Evolutionary conservation across 1,140 invertebrate genomes (phyloP).

Genomic region (Lethrus apterus): DNA sequence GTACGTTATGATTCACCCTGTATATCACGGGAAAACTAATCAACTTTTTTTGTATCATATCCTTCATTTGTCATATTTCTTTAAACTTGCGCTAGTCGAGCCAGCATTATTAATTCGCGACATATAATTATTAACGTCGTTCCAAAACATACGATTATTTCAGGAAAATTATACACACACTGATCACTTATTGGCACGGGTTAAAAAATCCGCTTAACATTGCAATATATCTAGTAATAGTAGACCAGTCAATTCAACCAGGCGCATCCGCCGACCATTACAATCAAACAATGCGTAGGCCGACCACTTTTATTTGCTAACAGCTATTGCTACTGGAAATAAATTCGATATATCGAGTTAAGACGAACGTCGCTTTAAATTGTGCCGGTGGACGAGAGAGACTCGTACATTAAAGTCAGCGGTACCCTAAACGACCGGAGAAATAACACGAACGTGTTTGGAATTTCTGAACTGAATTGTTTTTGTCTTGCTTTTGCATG

Average conservation of each 20-base stretch:
- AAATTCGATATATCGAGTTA: slow-evolving; percentile 13
- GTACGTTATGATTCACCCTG: too few species aligned
- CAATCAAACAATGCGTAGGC: slow-evolving; percentile 15
- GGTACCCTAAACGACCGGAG: slow-evolving; percentile 15
- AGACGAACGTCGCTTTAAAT: slow-evolving; percentile 7
- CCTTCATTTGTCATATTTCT: too few species aligned
- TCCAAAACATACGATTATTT: too few species aligned
- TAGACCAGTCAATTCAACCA: slow-evolving; percentile 3
- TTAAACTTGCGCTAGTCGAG: too few species aligned
- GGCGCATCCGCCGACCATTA: not conserved
- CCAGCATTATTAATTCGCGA: too few species aligned
- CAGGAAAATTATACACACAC: too few species aligned
- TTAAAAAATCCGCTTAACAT: slow-evolving; percentile 24
- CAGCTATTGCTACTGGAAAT: slow-evolving; percentile 33
- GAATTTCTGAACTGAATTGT: slow-evolving; percentile 25
- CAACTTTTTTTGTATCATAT: too few species aligned
- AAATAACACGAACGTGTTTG: slow-evolving; percentile 30
- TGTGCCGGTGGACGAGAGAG: not conserved
- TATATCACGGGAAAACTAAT: too few species aligned
- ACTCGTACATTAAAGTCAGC: slow-evolving; percentile 3
- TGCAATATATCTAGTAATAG: slow-evolving; percentile 19
- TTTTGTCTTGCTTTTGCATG: too few species aligned
- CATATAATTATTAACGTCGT: too few species aligned
- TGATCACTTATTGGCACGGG: too few species aligned
- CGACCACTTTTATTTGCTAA: slow-evolving; percentile 33